phyloP scores from a whole-genome alignment of 2,888 invertebrate species.

The Frankliniella fusca region DNA sequence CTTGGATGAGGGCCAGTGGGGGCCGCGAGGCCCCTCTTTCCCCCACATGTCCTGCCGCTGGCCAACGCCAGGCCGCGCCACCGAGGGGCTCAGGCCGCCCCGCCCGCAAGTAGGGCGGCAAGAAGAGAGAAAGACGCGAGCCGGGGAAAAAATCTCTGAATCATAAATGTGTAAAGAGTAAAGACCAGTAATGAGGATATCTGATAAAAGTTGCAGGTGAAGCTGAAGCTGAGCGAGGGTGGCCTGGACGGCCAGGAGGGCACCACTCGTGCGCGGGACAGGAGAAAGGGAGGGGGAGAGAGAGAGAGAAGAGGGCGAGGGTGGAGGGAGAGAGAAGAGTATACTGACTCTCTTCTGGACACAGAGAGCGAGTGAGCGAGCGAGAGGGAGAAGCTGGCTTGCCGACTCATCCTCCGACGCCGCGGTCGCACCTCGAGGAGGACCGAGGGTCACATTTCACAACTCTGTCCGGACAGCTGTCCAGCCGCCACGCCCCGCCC shows the following conservation, averaged over 20 bases:
- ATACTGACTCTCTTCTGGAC: neutral
- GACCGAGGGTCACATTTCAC: neutral
- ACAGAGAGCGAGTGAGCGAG: too few species aligned
- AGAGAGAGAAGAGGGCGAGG: neutral
- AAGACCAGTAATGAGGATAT: conserved; percentile 48
- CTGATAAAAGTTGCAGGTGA: conserved; percentile 45
- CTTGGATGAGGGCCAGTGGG: neutral
- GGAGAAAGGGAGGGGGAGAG: neutral
- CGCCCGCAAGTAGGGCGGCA: conserved; percentile 17
- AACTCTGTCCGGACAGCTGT: conserved; percentile 4
- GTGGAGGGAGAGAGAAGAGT: neutral
- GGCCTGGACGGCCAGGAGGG: neutral
- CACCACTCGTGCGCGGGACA: neutral
- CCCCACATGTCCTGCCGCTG: neutral
- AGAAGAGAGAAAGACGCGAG: conserved; percentile 26
- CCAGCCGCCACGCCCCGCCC: neutral
- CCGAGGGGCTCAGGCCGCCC: too few species aligned
- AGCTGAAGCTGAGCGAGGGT: neutral
- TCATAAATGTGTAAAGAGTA: conserved; percentile 46
- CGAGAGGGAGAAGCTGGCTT: neutral
- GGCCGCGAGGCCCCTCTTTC: neutral
- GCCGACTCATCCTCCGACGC: neutral
- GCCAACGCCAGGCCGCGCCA: neutral
- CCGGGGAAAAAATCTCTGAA: conserved; percentile 35
- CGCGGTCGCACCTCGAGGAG: neutral